These are phyloP conservation scores for Drosophila ananassae DNA, from an alignment of 1,140 invertebrate genomes.

Conservation along the genomic window DNA sequence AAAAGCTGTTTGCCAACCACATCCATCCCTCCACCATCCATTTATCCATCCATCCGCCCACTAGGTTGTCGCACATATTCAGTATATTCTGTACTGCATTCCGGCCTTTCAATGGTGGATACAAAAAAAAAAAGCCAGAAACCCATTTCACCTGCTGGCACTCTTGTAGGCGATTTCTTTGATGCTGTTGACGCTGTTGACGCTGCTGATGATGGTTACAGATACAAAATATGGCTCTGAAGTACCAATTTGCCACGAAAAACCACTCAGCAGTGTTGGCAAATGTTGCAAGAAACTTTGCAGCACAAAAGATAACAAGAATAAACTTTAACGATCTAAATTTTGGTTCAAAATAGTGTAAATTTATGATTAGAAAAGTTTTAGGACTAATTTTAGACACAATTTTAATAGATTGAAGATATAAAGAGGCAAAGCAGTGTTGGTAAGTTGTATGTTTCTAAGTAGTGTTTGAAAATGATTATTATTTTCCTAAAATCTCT, in stretches of 20 bases:
- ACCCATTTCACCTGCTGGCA: conserved; percentile 28
- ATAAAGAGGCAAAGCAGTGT: no score
- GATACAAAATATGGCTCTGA: conserved; percentile 20
- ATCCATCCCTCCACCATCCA: conserved; percentile 1
- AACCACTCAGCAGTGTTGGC: conserved; percentile 25
- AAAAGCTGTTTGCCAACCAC: conserved; percentile 65
- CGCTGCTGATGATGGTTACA: conserved; percentile 16
- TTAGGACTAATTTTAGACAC: neutral
- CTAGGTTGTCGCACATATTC: neutral
- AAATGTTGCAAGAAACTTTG: conserved; percentile 24
- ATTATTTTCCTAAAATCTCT: neutral
- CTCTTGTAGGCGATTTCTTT: conserved; percentile 25
- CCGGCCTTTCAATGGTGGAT: conserved; percentile 21
- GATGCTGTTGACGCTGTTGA: conserved; percentile 14
- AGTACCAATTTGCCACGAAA: conserved; percentile 30
- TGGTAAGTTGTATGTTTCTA: neutral
- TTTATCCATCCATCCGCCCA: neutral
- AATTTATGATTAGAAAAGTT: neutral
- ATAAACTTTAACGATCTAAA: conserved; percentile 1
- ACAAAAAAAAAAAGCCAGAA: conserved; percentile 1
- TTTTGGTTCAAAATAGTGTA: conserved; percentile 17
- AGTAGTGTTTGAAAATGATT: neutral
- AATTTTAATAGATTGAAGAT: no score
- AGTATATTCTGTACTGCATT: conserved; percentile 3
- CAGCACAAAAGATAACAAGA: neutral